phyloP scores from a whole-genome alignment of 2,888 invertebrate genomes.

The Drosophila paranaensis region DNA sequence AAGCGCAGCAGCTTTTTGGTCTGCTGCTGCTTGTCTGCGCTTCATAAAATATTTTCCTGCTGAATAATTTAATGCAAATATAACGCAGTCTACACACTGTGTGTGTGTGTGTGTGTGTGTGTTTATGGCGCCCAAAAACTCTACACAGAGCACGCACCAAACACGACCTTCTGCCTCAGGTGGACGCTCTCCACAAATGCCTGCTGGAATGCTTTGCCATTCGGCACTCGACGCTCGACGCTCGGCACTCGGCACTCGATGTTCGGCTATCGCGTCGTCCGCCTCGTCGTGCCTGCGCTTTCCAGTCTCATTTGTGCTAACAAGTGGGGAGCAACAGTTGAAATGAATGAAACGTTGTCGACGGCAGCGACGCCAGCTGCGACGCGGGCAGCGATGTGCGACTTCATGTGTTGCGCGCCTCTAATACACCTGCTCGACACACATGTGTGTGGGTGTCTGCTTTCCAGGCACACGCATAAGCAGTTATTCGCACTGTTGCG shows the following conservation, averaged over 20 bases:
- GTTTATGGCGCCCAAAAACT: conserved; percentile 43
- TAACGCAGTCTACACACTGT: conserved; percentile 72
- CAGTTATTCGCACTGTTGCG: conserved; percentile 58
- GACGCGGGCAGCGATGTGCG: conserved; percentile 14
- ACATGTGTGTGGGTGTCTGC: background rate
- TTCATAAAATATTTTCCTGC: conserved; percentile 64
- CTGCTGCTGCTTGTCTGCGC: conserved; percentile 26
- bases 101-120: background rate
- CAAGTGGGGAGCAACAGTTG: conserved; percentile 83
- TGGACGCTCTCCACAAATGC: conserved; percentile 8
- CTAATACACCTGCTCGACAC: conserved; percentile 45
- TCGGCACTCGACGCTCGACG: background rate
- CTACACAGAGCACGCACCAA: conserved; percentile 35
- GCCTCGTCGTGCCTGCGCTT: conserved; percentile 14
- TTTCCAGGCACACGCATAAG: conserved; percentile 51
- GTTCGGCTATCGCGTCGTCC: conserved; percentile 13
- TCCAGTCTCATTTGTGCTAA: conserved; percentile 70
- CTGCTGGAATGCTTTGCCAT: conserved; percentile 1
- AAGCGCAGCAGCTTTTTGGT: conserved; percentile 66
- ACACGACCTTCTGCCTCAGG: conserved; percentile 23
- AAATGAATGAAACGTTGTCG: conserved; percentile 70
- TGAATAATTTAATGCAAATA: conserved; percentile 76
- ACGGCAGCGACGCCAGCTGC: conserved; percentile 28
- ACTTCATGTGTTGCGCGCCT: conserved; percentile 72
- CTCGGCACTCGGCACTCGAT: background rate